phyloP scores from a whole-genome alignment of 1,140 invertebrate species.

The Drosophila ercepeae region DNA sequence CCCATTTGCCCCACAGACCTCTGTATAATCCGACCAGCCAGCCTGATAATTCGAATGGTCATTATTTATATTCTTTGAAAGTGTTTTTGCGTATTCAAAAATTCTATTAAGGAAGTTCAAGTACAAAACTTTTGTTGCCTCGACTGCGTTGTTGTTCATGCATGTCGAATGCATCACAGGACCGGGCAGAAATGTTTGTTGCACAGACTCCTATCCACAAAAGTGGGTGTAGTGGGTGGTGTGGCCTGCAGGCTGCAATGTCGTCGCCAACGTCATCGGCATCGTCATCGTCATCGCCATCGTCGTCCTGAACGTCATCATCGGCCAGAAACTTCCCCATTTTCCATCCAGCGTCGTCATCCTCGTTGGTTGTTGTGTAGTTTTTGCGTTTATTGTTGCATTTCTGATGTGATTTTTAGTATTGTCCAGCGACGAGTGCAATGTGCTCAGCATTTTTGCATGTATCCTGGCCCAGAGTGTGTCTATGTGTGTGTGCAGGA shows the following conservation, averaged over 20 bases:
- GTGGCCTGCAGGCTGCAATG: constrained; percentile 45
- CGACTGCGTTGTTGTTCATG: constrained; percentile 61
- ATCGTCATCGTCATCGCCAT: constrained; percentile 39
- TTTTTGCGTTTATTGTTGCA: constrained; percentile 83
- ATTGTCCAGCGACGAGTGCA: constrained; percentile 80
- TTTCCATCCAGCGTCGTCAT: constrained; percentile 17
- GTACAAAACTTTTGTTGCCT: constrained; percentile 71
- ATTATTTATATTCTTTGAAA: constrained; percentile 83
- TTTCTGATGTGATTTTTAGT: constrained; percentile 82
- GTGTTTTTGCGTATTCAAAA: constrained; percentile 83
- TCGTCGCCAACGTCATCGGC: constrained; percentile 58
- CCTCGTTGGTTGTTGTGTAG: constrained; percentile 64
- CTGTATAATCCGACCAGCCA: constrained; percentile 1
- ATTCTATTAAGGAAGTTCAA: constrained; percentile 82
- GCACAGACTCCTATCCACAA: not conserved
- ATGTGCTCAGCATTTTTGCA: constrained; percentile 78
- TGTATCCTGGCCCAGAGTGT: constrained; percentile 45
- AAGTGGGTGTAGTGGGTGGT: constrained; percentile 6
- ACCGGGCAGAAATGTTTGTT: not conserved
- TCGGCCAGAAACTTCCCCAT: constrained; percentile 7
- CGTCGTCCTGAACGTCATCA: constrained; percentile 44
- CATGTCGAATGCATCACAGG: constrained; percentile 73
- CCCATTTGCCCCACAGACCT: not conserved
- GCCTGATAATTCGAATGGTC: constrained; percentile 79
- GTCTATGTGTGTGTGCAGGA: constrained; percentile 19